Base-by-base conservation (phyloP, 2,797 vertebrate species). In the Periparus ater region DNA sequence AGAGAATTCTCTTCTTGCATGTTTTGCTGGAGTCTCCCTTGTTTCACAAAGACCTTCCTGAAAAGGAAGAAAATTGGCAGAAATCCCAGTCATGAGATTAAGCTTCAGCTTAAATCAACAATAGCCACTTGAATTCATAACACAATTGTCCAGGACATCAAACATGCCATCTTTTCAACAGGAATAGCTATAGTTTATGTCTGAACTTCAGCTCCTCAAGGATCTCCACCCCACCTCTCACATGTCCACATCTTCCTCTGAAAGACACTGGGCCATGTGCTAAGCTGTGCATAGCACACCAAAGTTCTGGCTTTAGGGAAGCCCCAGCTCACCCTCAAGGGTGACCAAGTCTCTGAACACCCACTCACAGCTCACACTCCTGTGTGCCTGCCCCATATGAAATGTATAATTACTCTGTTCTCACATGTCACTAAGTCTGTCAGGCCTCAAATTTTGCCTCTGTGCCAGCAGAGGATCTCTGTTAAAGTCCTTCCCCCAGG, bases 1-100 rank as follows among this genome's bases (percentile, higher is more conserved):
- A 94, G 78, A 68, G 45, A 85, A 77, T 87, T 91, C 22, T 86
- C 45, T 36, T 93, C 77, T 84, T 78, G 25, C 34, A 91, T 26
- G 19, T 71, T 81, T 94, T 82, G 17, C 70, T 54, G 30, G 85
- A 53, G 32, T 79, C 50, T 86, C 68, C 26, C 40, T 65, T 44
- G n/a, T 91, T 91, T 85, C 65, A 68, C 47, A 73, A 54, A 95
- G 78, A 62, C 62, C 30, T 81, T 30, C 47, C 42, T 20, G 38
- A 70, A 94, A 36, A 36, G 36, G 36, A 36, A 36, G 36, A 36
- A 36, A 36, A 36, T 36, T 36, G 36, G 36, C 16, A 1, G 60
- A 80, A 89, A 87, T 61, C n/a, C 23, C 30, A 62, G 30, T 45
- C 40, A 32, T 12, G 20, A 80, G 36, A 53, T 6, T 11, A 48